Conservation (phyloP, 1,140 invertebrate species). For the Caenorhabditis tropicalis region DNA sequence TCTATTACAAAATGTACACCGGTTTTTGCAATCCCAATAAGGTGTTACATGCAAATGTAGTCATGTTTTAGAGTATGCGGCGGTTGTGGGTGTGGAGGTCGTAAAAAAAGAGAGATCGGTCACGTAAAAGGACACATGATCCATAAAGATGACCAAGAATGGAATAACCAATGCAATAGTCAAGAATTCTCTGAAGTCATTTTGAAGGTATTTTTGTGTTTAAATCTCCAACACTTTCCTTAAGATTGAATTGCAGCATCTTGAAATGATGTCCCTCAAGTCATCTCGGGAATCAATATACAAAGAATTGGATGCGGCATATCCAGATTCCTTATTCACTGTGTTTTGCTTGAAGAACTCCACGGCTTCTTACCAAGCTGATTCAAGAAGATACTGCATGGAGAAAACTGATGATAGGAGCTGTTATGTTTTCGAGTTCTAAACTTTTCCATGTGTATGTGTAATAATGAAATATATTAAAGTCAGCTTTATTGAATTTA, state of each 20-base stretch:
- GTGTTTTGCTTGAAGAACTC: conserved; percentile 12
- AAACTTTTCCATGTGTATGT: no score
- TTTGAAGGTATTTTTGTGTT: neutral
- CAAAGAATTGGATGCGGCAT: neutral
- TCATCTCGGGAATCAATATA: neutral
- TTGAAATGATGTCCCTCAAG: neutral
- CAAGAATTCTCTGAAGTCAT: conserved; percentile 15
- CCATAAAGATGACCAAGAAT: conserved; percentile 15
- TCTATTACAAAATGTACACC: neutral
- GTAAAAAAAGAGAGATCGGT: conserved; percentile 31
- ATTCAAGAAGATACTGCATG: conserved; percentile 2
- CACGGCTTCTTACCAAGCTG: conserved; percentile 7
- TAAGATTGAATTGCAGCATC: neutral
- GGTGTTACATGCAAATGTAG: neutral
- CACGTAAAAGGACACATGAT: conserved; percentile 13
- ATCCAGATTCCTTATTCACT: conserved; percentile 1
- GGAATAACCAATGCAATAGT: conserved; percentile 26
- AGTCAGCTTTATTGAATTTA: no score
- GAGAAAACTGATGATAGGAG: neutral
- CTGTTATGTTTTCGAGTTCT: conserved; percentile 24
- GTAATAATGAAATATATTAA: no score
- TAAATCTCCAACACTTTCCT: neutral
- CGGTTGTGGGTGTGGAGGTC: conserved; percentile 7
- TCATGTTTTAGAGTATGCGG: neutral
- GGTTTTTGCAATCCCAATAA: neutral